Percentiles rank a stretch among this genome's conserved stretches.
Evolutionary conservation across 2,888 invertebrate genomes (phyloP).

Genomic region (Pristionchus arcanus): DNA sequence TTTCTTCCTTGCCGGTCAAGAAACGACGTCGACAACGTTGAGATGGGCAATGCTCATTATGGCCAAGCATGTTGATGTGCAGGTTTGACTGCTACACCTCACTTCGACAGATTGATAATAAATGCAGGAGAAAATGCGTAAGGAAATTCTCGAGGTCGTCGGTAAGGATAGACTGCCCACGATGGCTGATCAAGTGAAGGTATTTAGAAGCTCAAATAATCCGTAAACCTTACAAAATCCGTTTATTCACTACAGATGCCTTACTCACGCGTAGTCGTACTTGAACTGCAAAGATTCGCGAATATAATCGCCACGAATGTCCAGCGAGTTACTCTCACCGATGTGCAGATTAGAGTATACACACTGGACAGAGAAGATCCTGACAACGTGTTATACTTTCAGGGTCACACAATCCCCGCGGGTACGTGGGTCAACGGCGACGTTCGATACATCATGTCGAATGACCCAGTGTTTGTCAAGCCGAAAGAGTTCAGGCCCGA

Average conservation of each 20-base stretch:
- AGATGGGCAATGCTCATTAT: slow-evolving; percentile 28
- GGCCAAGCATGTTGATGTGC: slow-evolving; percentile 7
- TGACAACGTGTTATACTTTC: background rate
- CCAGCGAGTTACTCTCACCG: background rate
- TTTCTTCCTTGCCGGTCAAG: slow-evolving; percentile 20
- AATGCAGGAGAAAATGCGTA: slow-evolving; percentile 15
- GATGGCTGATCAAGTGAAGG: slow-evolving; percentile 25
- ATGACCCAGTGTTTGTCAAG: slow-evolving; percentile 57
- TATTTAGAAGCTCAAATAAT: too few species aligned
- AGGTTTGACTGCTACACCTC: background rate
- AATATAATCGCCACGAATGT: background rate
- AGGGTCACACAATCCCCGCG: background rate
- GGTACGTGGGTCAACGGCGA: slow-evolving; percentile 40
- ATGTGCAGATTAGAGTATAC: background rate
- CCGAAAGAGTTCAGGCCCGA: slow-evolving; percentile 64
- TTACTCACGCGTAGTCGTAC: background rate
- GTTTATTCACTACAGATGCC: background rate
- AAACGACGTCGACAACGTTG: slow-evolving; percentile 26
- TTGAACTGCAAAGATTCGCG: background rate
- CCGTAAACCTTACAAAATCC: too few species aligned
- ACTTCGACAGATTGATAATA: background rate
- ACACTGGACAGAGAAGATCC: background rate
- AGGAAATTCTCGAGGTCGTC: background rate
- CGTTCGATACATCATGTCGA: background rate
- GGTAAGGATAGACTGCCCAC: background rate